Evolutionary conservation across 2,888 invertebrate genomes (phyloP).

Genomic region (Leptinotarsa peninsularis): DNA sequence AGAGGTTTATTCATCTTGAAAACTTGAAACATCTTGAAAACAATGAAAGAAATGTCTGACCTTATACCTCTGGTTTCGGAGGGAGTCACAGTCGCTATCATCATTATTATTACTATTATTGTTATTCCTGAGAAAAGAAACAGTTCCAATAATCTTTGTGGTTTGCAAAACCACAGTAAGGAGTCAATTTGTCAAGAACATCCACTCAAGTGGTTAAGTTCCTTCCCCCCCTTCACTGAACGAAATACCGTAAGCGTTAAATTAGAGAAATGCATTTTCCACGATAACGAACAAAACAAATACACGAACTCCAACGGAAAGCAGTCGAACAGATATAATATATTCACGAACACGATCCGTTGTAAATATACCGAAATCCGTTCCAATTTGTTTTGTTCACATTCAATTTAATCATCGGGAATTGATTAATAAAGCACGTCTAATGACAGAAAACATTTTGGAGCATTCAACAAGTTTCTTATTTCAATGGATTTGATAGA

Average conservation of each 20-base stretch:
- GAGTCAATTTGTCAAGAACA: background rate
- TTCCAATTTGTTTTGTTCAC: conserved; percentile 45
- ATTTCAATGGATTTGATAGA: conserved; percentile 4
- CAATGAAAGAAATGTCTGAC: too few relatives aligned
- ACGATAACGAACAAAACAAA: conserved; percentile 6
- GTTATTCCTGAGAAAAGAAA: too few relatives aligned
- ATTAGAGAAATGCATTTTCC: background rate
- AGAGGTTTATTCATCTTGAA: too few relatives aligned
- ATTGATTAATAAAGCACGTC: conserved; percentile 43
- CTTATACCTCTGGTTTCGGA: too few relatives aligned
- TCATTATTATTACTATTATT: too few relatives aligned
- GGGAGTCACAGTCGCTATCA: too few relatives aligned
- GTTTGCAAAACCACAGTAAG: too few relatives aligned
- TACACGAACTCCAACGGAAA: background rate
- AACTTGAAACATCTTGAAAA: too few relatives aligned
- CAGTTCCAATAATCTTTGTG: too few relatives aligned
- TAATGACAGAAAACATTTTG: conserved; percentile 40
- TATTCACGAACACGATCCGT: conserved; percentile 42
- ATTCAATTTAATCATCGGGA: conserved; percentile 42
- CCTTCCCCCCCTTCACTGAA: background rate
- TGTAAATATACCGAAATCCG: conserved; percentile 41
- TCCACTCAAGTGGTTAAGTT: background rate
- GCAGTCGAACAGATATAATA: conserved; percentile 29
- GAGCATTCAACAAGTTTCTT: conserved; percentile 24
- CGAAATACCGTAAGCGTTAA: background rate